Base-by-base conservation (phyloP, 1,140 invertebrate genomes). In the Drosophila quadrilineata region DNA sequence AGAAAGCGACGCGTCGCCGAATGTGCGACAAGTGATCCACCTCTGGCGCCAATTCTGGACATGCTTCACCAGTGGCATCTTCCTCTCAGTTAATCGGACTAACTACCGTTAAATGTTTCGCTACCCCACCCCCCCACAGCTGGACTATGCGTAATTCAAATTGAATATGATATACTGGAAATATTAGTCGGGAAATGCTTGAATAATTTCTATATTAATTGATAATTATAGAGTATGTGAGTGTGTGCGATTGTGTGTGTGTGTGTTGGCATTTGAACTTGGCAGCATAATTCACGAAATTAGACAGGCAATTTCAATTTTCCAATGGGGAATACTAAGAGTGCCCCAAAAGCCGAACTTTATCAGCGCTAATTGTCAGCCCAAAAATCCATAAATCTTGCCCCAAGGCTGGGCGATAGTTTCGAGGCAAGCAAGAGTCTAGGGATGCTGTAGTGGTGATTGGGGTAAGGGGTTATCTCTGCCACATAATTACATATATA, bases 21-120 rank as follows among this genome's bases (percentile, higher is more conserved):
- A 82, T 73, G 72, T 76, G 77, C 69, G 77, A 82, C 77, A 82
- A 84, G 77, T 84, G 79, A 6, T 85, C 79, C 77, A 84, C 66
- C 60, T 79, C 70, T 74, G 77, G 77, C 77, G 77, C 77, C 77
- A 74, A 62, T 73, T 84, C 48, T 57, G 73, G 46, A 35, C 48
- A 71, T 46, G 64, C 74, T 57, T 67, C 67, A 26, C 46, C 24
- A 4, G 3, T 62, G 59, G 16, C 10, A 0, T 28, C 26, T 53
- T 29, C 36, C 67, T n/a, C n/a, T n/a, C n/a, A n/a, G n/a, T n/a
- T 64, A 80, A 80, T 80, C 58, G 63, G 5, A 65, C 75, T 71
- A 85, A 84, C 79, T 85, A 84, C 73, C 79, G 77, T 79, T 79
- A 71, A 85, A 85, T 77, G 71, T 85, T 64, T 70, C 69, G 52